Percentiles rank a stretch among this genome's conserved stretches.
Conservation (phyloP, 2,888 invertebrate genomes). For the Coelinius sp. region DNA sequence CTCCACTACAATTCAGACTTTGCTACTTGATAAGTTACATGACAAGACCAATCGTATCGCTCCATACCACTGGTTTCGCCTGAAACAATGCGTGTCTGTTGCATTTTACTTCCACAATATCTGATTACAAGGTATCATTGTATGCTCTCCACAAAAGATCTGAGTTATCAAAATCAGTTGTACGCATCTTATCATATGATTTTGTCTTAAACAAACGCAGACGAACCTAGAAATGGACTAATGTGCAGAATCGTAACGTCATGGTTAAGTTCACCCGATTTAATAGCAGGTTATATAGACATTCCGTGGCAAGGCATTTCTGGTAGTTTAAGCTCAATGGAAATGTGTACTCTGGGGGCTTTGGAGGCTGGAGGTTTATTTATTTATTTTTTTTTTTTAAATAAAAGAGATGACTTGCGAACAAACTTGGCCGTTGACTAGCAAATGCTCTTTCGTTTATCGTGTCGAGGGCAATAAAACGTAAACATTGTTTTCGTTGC, state of each 20-base stretch:
- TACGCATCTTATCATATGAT: neutral
- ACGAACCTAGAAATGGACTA: neutral
- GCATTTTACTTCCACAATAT: neutral
- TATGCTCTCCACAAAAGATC: neutral
- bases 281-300: neutral
- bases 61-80: neutral
- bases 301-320: neutral
- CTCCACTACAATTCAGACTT: neutral
- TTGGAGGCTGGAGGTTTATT: neutral
- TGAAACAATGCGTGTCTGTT: conserved; percentile 1
- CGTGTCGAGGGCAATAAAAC: conserved; percentile 46
- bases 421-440: neutral
- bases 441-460: conserved; percentile 4
- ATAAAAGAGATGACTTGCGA: neutral
- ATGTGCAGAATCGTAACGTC: neutral
- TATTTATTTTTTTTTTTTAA: neutral
- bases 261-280: conserved; percentile 18
- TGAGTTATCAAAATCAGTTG: neutral
- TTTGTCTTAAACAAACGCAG: neutral
- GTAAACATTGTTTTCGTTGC: conserved; percentile 61
- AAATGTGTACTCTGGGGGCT: conserved; percentile 3
- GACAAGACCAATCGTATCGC: conserved; percentile 3
- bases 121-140: conserved; percentile 2
- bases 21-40: conserved; percentile 5
- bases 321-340: neutral